Conservation (phyloP, 2,888 invertebrate genomes). For the Drymonia ruficornis region DNA sequence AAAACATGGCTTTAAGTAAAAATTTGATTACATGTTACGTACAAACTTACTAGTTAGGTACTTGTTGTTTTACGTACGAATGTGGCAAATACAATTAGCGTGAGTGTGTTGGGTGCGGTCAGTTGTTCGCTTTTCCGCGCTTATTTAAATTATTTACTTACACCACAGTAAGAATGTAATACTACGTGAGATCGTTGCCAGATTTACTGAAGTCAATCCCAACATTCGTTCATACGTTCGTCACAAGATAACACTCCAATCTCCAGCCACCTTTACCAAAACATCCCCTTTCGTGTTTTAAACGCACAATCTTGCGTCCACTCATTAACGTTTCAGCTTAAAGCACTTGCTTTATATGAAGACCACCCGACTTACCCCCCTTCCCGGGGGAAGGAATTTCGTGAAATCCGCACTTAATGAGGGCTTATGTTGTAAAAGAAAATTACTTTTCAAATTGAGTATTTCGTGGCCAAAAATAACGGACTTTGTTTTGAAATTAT, state of each 20-base stretch:
- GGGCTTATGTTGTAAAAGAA: background rate
- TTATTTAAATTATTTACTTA: too few species aligned
- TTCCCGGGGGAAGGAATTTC: background rate
- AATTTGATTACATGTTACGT: too few species aligned
- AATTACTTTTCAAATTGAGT: background rate
- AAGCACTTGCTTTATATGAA: background rate
- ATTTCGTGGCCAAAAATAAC: background rate
- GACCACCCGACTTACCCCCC: slow-evolving; percentile 1
- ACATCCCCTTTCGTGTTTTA: slow-evolving; percentile 3
- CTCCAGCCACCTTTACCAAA: background rate
- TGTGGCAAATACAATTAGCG: too few species aligned
- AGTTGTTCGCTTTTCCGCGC: too few species aligned
- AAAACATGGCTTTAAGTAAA: too few species aligned
- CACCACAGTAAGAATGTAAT: too few species aligned
- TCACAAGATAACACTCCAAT: background rate
- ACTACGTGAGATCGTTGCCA: too few species aligned
- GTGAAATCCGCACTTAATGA: background rate
- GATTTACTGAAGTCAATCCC: too few species aligned
- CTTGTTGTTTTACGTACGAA: too few species aligned
- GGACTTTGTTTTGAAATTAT: background rate
- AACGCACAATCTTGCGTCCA: slow-evolving; percentile 2
- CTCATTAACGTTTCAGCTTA: slow-evolving; percentile 1
- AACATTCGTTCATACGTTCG: background rate
- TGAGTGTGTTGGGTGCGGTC: too few species aligned
- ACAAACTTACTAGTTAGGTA: too few species aligned